A percentile compares a stretch with the other conserved stretches of the same genome.
Conservation (phyloP, 2,113 vertebrate species). For the Epinephelus moara region DNA sequence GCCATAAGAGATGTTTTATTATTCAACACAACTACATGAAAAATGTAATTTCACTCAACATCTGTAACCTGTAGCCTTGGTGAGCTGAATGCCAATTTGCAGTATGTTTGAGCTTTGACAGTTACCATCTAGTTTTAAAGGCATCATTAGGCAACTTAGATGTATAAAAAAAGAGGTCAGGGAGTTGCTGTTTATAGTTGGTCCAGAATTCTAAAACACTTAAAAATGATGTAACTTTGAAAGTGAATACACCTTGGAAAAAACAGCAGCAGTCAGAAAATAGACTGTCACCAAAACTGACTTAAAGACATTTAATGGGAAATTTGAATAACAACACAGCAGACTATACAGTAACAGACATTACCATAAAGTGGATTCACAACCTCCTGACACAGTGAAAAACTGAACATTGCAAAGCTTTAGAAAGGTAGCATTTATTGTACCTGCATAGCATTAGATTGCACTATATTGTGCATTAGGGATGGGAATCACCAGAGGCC, state of each 20-base stretch:
- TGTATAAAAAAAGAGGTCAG: not conserved
- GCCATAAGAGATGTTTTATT: not conserved
- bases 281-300: slow-evolving; percentile 1
- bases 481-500: no score
- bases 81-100: slow-evolving; percentile 5
- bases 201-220: slow-evolving; percentile 1
- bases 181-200: not conserved
- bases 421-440: not conserved
- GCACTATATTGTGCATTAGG: not conserved
- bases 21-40: not conserved
- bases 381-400: not conserved
- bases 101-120: not conserved
- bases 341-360: not conserved
- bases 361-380: not conserved
- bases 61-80: not conserved
- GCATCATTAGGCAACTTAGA: not conserved
- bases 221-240: slow-evolving; percentile 2
- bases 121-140: not conserved
- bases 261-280: not conserved
- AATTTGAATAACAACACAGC: not conserved
- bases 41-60: slow-evolving; percentile 6
- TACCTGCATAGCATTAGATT: not conserved
- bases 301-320: not conserved
- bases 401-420: not conserved
- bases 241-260: not conserved